phyloP scores from a whole-genome alignment of 2,797 vertebrate genomes.

The Periophthalmus magnuspinnatus region DNA sequence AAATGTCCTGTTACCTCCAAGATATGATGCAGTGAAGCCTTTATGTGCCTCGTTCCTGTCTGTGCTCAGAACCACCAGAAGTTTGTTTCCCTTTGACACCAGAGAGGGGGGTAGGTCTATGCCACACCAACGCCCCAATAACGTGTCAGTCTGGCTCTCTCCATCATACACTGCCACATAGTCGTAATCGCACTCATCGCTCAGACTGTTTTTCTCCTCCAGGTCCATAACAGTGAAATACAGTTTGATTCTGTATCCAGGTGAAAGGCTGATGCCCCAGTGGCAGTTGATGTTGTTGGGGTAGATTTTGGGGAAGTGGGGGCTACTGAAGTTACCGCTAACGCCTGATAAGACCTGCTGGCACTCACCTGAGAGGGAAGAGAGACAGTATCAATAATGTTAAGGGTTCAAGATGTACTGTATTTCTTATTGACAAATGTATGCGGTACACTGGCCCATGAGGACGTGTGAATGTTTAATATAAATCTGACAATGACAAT shows the following conservation, averaged over 20 bases:
- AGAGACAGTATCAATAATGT: constrained; percentile 1
- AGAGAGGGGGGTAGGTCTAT: constrained; percentile 75
- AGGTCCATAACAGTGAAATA: constrained; percentile 88
- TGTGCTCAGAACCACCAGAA: constrained; percentile 88
- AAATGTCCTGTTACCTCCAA: constrained; percentile 81
- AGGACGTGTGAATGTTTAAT: no score
- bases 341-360: constrained; percentile 85
- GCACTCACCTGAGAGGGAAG: constrained; percentile 84
- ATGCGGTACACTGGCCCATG: no score
- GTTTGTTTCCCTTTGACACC: constrained; percentile 82
- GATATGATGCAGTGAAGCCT: constrained; percentile 88
- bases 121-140: constrained; percentile 92
- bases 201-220: constrained; percentile 89
- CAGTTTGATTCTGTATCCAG: constrained; percentile 86
- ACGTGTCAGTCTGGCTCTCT: constrained; percentile 71
- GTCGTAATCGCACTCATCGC: constrained; percentile 88
- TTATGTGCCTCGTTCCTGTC: constrained; percentile 85
- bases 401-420: no score
- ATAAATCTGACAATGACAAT: no score
- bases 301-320: constrained; percentile 89
- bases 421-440: no score
- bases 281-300: constrained; percentile 98
- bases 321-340: constrained; percentile 92
- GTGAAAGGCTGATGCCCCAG: constrained; percentile 86
- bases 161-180: constrained; percentile 86